Conservation (phyloP, 2,888 invertebrate genomes). For the Drosophila algonquin region DNA sequence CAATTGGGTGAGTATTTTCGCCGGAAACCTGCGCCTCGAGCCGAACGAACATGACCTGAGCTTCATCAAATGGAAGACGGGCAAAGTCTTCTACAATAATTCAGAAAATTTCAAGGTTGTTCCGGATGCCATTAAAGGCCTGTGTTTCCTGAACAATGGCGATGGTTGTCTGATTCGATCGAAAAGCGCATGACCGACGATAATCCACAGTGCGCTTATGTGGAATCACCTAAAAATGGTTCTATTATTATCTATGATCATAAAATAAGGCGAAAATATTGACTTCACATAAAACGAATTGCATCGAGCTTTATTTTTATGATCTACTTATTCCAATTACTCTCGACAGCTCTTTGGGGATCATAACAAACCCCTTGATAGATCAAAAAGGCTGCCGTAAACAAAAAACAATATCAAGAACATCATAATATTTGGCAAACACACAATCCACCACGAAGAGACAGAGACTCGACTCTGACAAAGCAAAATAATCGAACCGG, state of each 20-base stretch:
- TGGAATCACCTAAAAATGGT: slow-evolving; percentile 32
- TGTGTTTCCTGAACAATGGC: slow-evolving; percentile 32
- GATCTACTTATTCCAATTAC: too few relatives aligned
- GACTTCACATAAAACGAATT: too few relatives aligned
- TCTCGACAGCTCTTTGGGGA: slow-evolving; percentile 12
- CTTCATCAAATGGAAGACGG: slow-evolving; percentile 31
- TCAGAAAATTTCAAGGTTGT: slow-evolving; percentile 25
- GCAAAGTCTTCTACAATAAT: slow-evolving; percentile 17
- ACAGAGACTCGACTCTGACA: slow-evolving; percentile 43
- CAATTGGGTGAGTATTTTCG: slow-evolving; percentile 19
- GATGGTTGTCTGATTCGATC: slow-evolving; percentile 16
- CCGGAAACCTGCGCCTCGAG: slow-evolving; percentile 19
- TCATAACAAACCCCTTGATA: slow-evolving; percentile 25
- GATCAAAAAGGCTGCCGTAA: slow-evolving; percentile 49
- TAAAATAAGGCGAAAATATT: slow-evolving; percentile 14
- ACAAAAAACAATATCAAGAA: slow-evolving; percentile 42
- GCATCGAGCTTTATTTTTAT: too few relatives aligned
- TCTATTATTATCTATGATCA: slow-evolving; percentile 35
- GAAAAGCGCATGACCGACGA: slow-evolving; percentile 15
- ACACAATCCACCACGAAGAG: slow-evolving; percentile 23
- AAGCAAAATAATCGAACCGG: slow-evolving; percentile 33
- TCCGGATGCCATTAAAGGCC: slow-evolving; percentile 1
- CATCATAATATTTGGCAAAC: slow-evolving; percentile 62
- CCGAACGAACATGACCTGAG: slow-evolving; percentile 26
- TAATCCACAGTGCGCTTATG: slow-evolving; percentile 6